Evolutionary conservation across 2,888 invertebrate species (phyloP).

Genomic region (Sicus ferrugineus): DNA sequence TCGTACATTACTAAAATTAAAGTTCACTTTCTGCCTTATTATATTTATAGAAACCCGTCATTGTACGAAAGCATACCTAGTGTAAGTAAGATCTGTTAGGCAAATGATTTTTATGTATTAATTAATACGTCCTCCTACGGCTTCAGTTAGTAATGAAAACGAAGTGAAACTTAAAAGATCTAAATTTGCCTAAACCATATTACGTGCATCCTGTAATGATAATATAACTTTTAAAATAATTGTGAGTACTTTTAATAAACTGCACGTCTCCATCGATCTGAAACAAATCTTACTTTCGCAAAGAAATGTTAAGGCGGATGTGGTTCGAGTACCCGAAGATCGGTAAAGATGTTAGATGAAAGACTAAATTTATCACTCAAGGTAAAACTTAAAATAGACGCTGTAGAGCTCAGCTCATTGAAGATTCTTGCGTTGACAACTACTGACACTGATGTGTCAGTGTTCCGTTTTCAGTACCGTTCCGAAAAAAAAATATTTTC

Average conservation of each 20-base stretch:
- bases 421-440: too few relatives aligned
- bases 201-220: neutral
- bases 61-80: constrained; percentile 26
- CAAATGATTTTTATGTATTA: constrained; percentile 14
- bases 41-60: constrained; percentile 48
- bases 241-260: constrained; percentile 25
- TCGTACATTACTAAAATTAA: constrained; percentile 29
- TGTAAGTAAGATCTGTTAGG: constrained; percentile 21
- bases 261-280: neutral
- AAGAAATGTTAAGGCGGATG: too few relatives aligned
- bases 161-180: neutral
- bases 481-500: too few relatives aligned
- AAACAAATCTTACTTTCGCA: too few relatives aligned
- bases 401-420: too few relatives aligned
- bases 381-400: too few relatives aligned
- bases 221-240: constrained; percentile 19
- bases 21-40: constrained; percentile 51
- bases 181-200: constrained; percentile 10
- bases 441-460: too few relatives aligned
- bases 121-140: constrained; percentile 7
- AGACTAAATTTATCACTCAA: too few relatives aligned
- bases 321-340: too few relatives aligned
- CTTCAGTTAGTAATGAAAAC: constrained; percentile 20
- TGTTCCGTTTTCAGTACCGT: too few relatives aligned
- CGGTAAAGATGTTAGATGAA: too few relatives aligned